A percentile compares a stretch with the other conserved stretches of the same genome.
phyloP scores from a whole-genome alignment of 2,797 vertebrate species.

The Euphonia xanthogaster region DNA sequence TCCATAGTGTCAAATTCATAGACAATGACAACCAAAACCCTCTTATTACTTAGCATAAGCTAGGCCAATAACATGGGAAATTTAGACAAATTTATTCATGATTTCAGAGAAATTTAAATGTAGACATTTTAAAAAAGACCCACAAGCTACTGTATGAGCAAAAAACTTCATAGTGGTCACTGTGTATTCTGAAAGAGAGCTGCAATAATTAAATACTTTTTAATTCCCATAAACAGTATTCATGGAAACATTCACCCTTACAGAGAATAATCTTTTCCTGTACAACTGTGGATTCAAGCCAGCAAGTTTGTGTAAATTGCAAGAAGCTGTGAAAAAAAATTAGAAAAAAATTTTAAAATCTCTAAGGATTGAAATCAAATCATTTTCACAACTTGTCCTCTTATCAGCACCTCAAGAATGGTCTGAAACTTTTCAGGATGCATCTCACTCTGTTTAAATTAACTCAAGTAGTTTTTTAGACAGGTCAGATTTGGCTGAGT shows the following conservation, averaged over 20 bases:
- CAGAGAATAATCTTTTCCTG: not conserved
- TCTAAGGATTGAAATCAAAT: not conserved
- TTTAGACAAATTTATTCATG: not conserved
- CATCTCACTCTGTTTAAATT: not conserved
- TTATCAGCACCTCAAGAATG: not conserved
- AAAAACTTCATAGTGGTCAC: not conserved
- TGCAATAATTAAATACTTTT: not conserved
- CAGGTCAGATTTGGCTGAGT: not conserved
- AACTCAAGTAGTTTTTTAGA: not conserved
- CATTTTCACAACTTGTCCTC: not conserved
- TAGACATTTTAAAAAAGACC: not conserved
- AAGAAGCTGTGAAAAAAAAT: not conserved
- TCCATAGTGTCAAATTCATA: not conserved
- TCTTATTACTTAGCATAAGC: not conserved
- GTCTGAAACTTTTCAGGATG: not conserved
- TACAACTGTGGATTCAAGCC: not conserved
- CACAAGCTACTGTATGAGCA: not conserved
- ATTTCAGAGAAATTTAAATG: not conserved
- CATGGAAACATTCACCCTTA: not conserved
- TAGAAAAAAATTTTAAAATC: not conserved
- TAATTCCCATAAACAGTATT: not conserved
- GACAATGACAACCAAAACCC: not conserved
- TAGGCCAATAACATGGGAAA: not conserved
- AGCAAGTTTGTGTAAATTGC: not conserved
- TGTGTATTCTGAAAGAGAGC: not conserved